Percentiles rank a stretch among this genome's conserved stretches.
Evolutionary conservation across 1,140 invertebrate species (phyloP).

Genomic region (Episyrphus balteatus): DNA sequence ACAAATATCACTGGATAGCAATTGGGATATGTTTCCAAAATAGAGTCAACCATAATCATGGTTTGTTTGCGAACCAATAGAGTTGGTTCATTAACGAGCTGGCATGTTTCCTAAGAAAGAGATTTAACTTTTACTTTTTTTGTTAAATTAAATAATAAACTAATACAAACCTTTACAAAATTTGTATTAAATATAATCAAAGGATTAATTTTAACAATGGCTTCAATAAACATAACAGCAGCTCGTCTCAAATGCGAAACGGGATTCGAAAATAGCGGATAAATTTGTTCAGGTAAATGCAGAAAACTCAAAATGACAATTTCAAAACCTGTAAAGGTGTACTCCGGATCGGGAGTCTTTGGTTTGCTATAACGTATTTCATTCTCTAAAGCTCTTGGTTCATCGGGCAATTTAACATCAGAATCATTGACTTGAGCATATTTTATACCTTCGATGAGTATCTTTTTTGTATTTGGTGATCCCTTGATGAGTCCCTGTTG

Average conservation of each 20-base stretch:
- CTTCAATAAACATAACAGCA: slow-evolving; percentile 25
- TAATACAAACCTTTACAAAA: slow-evolving; percentile 14
- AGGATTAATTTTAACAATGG: slow-evolving; percentile 21
- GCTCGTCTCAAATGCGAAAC: slow-evolving; percentile 19
- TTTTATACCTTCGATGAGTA: slow-evolving; percentile 19
- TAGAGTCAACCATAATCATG: slow-evolving; percentile 18
- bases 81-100: slow-evolving; percentile 18
- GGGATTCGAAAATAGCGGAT: slow-evolving; percentile 15
- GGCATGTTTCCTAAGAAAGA: slow-evolving; percentile 6
- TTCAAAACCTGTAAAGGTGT: slow-evolving; percentile 24
- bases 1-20: slow-evolving; percentile 25
- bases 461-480: slow-evolving; percentile 23
- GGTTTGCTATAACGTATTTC: slow-evolving; percentile 22
- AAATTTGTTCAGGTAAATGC: slow-evolving; percentile 18
- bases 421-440: slow-evolving; percentile 22
- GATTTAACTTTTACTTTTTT: too few relatives aligned
- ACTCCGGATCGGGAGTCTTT: slow-evolving; percentile 11
- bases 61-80: slow-evolving; percentile 23
- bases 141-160: background rate
- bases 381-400: slow-evolving; percentile 11
- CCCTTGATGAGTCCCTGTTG: slow-evolving; percentile 18
- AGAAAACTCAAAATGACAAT: slow-evolving; percentile 16
- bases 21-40: slow-evolving; percentile 20
- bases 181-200: slow-evolving; percentile 31
- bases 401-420: slow-evolving; percentile 8